A percentile compares a stretch with the other conserved stretches of the same genome.
Conservation (phyloP, 1,140 invertebrate species). For the Mizuhopecten yessoensis region DNA sequence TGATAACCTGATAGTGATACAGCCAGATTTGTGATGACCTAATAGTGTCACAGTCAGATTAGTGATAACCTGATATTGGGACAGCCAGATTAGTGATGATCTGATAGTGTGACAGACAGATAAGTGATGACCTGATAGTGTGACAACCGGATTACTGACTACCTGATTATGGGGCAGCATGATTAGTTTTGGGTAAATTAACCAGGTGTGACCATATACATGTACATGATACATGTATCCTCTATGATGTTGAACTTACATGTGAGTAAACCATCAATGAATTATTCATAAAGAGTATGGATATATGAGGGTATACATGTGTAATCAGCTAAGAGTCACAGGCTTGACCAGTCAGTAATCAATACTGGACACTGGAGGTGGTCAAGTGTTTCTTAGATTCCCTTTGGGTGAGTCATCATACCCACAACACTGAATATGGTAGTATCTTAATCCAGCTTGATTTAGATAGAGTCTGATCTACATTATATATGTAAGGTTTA, state of each 20-base stretch:
- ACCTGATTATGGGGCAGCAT: not conserved
- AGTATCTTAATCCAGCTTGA: too few relatives aligned
- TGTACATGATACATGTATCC: too few relatives aligned
- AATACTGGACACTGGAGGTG: slow-evolving; percentile 3
- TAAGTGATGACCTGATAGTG: not conserved
- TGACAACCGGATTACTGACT: not conserved
- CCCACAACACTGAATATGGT: too few relatives aligned
- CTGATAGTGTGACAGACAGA: not conserved
- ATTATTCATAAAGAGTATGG: not conserved
- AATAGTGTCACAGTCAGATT: not conserved
- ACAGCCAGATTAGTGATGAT: not conserved
- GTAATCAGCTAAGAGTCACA: not conserved
- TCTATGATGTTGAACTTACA: not conserved
- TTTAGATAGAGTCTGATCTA: too few relatives aligned
- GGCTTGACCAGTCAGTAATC: not conserved
- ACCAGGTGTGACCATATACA: not conserved
- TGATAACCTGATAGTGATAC: not conserved
- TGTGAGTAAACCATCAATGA: not conserved
- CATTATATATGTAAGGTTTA: too few relatives aligned
- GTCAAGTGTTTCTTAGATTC: not conserved
- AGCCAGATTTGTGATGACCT: not conserved
- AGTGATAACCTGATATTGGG: not conserved
- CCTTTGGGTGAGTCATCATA: not conserved
- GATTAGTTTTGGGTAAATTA: not conserved
- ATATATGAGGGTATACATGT: not conserved